These are phyloP conservation scores for Anguilla rostrata DNA, from an alignment of 2,113 vertebrate species.

Conservation along the genomic window DNA sequence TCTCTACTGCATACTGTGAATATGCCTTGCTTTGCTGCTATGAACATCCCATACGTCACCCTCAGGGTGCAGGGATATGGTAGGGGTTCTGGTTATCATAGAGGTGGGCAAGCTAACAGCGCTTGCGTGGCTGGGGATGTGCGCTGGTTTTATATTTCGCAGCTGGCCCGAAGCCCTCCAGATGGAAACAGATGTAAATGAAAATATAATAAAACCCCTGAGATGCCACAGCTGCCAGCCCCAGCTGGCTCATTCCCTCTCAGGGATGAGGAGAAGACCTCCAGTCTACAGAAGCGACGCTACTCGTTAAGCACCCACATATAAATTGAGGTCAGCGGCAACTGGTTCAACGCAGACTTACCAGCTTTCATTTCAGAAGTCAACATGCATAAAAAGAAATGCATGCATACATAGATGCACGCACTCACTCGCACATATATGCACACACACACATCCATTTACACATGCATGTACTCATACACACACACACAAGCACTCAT, in stretches of 20 bases:
- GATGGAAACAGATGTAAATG: slow-evolving; percentile 10
- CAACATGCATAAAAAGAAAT: not conserved
- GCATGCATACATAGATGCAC: not conserved
- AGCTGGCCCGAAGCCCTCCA: not conserved
- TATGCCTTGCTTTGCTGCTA: not conserved
- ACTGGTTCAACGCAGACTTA: not conserved
- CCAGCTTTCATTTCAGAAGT: not conserved
- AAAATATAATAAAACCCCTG: not conserved
- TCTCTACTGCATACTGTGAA: not conserved
- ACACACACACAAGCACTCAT: not conserved
- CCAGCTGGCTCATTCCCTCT: not conserved
- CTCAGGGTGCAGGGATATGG: too few species aligned
- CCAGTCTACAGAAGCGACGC: not conserved
- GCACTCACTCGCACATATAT: not conserved
- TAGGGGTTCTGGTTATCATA: not conserved
- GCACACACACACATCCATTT: too few species aligned
- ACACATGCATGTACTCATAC: not conserved
- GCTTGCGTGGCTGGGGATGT: not conserved
- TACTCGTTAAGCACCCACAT: not conserved
- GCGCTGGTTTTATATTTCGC: not conserved
- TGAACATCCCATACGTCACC: too few species aligned
- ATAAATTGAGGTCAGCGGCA: not conserved
- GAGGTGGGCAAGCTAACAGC: not conserved
- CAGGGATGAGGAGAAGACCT: not conserved
- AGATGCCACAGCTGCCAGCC: not conserved